These are phyloP conservation scores for Labeo catla DNA, from an alignment of 2,113 vertebrate genomes.

Conservation along the genomic window DNA sequence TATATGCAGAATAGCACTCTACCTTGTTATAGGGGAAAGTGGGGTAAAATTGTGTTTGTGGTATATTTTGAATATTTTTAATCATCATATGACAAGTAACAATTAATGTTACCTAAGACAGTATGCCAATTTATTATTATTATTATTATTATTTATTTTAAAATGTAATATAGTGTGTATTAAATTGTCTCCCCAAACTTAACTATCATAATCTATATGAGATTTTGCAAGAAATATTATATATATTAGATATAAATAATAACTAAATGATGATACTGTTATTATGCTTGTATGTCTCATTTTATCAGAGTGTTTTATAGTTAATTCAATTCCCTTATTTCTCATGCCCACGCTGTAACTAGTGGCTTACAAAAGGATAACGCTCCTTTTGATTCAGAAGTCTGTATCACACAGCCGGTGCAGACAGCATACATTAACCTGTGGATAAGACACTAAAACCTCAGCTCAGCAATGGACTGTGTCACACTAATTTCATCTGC, in stretches of 20 bases:
- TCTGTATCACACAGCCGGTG: neutral
- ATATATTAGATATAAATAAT: neutral
- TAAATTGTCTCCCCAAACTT: too few species aligned
- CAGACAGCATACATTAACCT: neutral
- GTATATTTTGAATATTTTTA: too few species aligned
- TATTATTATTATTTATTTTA: too few species aligned
- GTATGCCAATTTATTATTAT: too few species aligned
- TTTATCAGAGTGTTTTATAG: neutral
- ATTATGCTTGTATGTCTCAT: neutral
- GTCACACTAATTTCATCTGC: slow-evolving; percentile 1
- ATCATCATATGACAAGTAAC: too few species aligned
- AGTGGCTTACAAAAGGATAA: neutral
- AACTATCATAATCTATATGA: neutral
- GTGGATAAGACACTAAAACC: neutral
- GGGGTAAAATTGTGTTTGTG: too few species aligned
- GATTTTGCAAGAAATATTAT: neutral
- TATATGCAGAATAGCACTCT: too few species aligned
- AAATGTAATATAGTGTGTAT: neutral
- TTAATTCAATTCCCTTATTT: neutral
- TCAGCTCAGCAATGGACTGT: neutral
- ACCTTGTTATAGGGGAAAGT: too few species aligned
- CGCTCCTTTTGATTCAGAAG: neutral
- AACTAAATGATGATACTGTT: neutral
- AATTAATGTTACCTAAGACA: too few species aligned
- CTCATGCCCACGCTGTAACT: neutral